Base-by-base conservation (phyloP, 2,797 vertebrate genomes). In the Malacoraja senta region DNA sequence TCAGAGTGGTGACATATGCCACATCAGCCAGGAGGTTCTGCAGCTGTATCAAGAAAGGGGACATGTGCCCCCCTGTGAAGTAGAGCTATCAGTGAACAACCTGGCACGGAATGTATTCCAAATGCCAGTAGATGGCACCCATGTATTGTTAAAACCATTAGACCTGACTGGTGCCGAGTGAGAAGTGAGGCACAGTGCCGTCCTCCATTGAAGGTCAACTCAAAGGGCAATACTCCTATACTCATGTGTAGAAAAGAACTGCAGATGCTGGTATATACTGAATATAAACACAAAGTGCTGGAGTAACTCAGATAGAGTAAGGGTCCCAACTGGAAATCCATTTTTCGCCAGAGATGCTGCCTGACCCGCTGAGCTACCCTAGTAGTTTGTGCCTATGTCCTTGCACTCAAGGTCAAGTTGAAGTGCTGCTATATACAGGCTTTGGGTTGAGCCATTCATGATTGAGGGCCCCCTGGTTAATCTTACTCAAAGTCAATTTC, bases 101-200 rank as follows among this genome's bases (percentile, higher is more conserved):
- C 1, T 79, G 78, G 78, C 35, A 38, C 77, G 19, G 78, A 79
- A 38, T 79, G 21, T 79, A 17, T 79, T 19, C 17, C 17, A 38
- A 38, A 17, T 79, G 77, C 77, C 77, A 79, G 78, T 79, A 79
- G 78, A 79, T 79, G 78, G 78, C 78, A 79, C 35, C 78, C 78
- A 79, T 79, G 78, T 38, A 79, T 79, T 38, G 78, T 38, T 24
- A 79, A 79, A 79, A 38, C 78, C 32, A 79, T 79, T 38, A 79
- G 19, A 6, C 78, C 32, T 79, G 35, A 38, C 35, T 6, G 38
- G 13, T 35, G 19, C 35, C 35, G 17, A 38, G 3, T 35, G 13
- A 78, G 1, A 78, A 35, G 77, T 38, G 35, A 38, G 35, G 78
- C 21, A 17, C 78, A 38, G 32, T 38, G 78, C 78, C 32, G 78